These are phyloP conservation scores for Rhabdophis nuchalis DNA, from an alignment of 2,797 vertebrate species.

Conservation along the genomic window DNA sequence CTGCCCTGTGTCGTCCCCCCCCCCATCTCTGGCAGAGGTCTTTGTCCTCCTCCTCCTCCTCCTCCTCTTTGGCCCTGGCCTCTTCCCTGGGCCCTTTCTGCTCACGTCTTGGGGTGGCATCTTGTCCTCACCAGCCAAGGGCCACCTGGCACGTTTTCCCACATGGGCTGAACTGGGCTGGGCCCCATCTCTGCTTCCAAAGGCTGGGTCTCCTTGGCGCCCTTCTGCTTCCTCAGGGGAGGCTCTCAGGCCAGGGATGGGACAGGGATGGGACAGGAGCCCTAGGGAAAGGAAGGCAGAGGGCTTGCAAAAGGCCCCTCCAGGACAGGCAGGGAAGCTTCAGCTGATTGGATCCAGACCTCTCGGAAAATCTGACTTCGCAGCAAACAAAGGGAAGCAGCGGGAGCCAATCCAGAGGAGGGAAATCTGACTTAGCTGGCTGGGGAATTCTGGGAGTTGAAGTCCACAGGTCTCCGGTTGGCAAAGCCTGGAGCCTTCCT, in stretches of 20 bases:
- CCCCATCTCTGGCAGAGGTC: neutral
- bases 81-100: neutral
- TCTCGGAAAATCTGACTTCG: neutral
- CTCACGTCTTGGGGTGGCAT: neutral
- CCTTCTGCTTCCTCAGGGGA: neutral
- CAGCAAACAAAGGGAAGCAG: neutral
- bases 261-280: neutral
- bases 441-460: neutral
- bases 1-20: too few relatives aligned
- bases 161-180: accelerated
- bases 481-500: neutral
- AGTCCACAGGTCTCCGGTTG: neutral
- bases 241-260: too few relatives aligned
- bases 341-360: neutral
- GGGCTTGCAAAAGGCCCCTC: accelerated
- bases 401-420: neutral
- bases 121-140: neutral
- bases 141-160: neutral
- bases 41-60: neutral
- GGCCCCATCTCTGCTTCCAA: neutral
- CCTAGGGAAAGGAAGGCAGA: neutral
- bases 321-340: neutral
- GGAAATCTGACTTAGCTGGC: neutral
- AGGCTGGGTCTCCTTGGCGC: neutral
- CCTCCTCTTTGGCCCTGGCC: neutral